Base-by-base conservation (phyloP, 2,797 vertebrate species). In the Myioborus miniatus region DNA sequence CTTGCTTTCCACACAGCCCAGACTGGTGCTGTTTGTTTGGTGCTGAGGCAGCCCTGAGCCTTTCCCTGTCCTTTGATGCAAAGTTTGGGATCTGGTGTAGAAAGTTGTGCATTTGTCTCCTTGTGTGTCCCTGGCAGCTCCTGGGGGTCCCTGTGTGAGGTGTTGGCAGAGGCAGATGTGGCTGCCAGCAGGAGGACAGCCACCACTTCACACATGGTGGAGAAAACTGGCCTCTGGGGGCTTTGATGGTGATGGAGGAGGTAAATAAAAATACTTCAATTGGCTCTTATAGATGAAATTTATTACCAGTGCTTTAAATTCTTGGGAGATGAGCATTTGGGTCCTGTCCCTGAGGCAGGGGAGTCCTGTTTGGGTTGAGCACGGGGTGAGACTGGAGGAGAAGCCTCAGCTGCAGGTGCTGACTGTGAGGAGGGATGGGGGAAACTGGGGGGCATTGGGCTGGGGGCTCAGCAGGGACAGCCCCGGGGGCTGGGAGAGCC, bases 351-450 rank as follows among this genome's bases (percentile, higher is more conserved):
- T 32, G 46, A 70, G 83, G 39, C 10, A 59, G 1, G 0, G 2
- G 39, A 15, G 5, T 20, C 44, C 58, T 74, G 16, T 29, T 37
- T 13, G 62, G n/a, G 37, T 6, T 36, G 41, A 58, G 58, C 62
- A n/a, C 0, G 0, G 23, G 39, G 23, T 32, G 60, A 47, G 65
- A 34, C 71, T 3, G 6, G 27, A 84, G 75, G 41, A 74, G 62
- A 32, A 49, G 13, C 11, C 17, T 50, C 26, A 24, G 56, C 47
- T 65, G 50, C 23, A 0, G 0, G 30, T 0, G 1, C 34, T 32
- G 81, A 8, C 27, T 21, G 18, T 26, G 4, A 23, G 76, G 55
- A 52, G 41, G 47, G 12, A 41, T 21, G 26, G 37, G 34, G 60
- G 12, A 29, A 44, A 27, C 1, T 0, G 10, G n/a, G 3, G 14